These are phyloP conservation scores for Lerema accius DNA, from an alignment of 1,140 invertebrate genomes.

Conservation along the genomic window DNA sequence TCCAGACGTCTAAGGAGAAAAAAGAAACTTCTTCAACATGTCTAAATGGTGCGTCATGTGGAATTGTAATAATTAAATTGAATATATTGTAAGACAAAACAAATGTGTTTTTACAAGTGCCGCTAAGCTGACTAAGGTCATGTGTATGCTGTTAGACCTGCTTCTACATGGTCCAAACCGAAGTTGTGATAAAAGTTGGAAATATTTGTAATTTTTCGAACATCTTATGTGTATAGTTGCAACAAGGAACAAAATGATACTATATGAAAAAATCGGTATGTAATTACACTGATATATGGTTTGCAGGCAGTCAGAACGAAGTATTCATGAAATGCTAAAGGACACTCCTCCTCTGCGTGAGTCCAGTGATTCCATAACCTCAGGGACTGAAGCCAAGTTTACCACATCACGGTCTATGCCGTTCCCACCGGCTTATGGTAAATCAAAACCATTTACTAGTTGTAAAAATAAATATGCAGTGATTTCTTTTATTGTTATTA, in stretches of 20 bases:
- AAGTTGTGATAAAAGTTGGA: no score
- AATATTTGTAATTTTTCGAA: no score
- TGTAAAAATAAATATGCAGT: conserved; percentile 1
- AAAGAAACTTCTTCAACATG: conserved; percentile 46
- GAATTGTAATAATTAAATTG: conserved; percentile 10
- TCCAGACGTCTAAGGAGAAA: neutral
- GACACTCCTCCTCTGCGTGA: conserved; percentile 92
- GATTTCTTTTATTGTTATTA: no score
- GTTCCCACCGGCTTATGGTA: conserved; percentile 76
- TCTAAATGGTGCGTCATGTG: conserved; percentile 67
- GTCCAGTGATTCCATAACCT: conserved; percentile 89
- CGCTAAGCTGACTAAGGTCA: conserved; percentile 1
- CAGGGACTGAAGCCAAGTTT: conserved; percentile 85
- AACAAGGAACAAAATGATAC: no score
- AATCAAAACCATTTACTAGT: conserved; percentile 12
- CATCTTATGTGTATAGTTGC: no score
- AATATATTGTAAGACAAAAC: conserved; percentile 19
- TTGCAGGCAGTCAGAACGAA: conserved; percentile 85
- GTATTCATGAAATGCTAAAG: conserved; percentile 94
- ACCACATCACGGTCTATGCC: conserved; percentile 79
- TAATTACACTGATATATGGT: neutral
- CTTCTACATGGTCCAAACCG: no score
- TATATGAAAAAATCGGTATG: no score
- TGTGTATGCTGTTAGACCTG: neutral
- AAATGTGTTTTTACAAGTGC: conserved; percentile 1